A percentile compares a stretch with the other conserved stretches of the same genome.
These are phyloP conservation scores for Thecocarcelia acutangulata DNA, from an alignment of 2,888 invertebrate species.

Conservation along the genomic window DNA sequence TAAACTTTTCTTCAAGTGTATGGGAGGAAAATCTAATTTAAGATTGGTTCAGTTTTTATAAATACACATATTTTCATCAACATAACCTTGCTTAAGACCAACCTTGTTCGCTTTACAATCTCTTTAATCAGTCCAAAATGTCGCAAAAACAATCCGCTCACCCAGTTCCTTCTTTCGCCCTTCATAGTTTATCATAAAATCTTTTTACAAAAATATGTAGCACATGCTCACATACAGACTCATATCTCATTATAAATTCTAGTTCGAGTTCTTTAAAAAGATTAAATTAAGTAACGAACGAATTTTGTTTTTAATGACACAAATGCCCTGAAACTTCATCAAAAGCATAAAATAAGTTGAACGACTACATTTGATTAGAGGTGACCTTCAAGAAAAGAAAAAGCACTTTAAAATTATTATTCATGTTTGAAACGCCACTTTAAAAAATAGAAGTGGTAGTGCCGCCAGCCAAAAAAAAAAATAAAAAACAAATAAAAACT, in stretches of 20 bases:
- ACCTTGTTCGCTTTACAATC: background rate
- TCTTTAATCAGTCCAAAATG: conserved; percentile 18
- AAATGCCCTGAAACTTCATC: conserved; percentile 32
- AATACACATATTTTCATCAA: too few species aligned
- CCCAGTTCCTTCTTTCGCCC: conserved; percentile 13
- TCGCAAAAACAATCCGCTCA: background rate
- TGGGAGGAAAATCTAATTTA: too few species aligned
- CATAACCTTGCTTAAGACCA: too few species aligned
- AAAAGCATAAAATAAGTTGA: conserved; percentile 31
- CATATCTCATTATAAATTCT: conserved; percentile 49
- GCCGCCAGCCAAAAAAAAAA: conserved; percentile 47
- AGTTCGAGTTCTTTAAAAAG: conserved; percentile 18
- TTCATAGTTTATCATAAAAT: conserved; percentile 8
- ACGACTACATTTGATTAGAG: conserved; percentile 47
- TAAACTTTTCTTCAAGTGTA: too few species aligned
- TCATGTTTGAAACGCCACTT: conserved; percentile 31
- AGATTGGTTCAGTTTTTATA: too few species aligned
- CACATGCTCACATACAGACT: background rate
- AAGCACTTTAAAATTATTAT: conserved; percentile 45
- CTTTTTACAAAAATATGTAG: background rate
- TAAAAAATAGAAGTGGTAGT: conserved; percentile 24
- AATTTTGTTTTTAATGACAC: conserved; percentile 35
- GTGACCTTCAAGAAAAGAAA: conserved; percentile 64
- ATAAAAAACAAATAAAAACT: conserved; percentile 38
- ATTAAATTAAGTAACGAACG: conserved; percentile 28